phyloP scores from a whole-genome alignment of 2,797 vertebrate species.

The Sebastes umbrosus region DNA sequence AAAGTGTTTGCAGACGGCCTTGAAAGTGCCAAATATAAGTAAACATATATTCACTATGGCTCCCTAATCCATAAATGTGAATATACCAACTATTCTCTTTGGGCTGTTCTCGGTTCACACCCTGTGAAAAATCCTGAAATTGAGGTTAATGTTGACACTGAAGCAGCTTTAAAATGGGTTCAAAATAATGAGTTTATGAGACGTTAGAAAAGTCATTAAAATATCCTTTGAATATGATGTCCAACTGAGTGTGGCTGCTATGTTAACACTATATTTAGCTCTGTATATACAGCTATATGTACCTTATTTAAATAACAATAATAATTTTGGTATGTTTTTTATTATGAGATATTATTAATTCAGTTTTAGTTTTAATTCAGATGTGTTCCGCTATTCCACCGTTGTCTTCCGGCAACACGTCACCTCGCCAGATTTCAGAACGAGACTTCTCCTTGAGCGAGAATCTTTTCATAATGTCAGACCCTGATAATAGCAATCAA shows the following conservation, averaged over 20 bases:
- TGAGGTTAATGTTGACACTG: constrained; percentile 45
- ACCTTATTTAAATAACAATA: not conserved
- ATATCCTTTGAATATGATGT: constrained; percentile 30
- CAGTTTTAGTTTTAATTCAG: too few relatives aligned
- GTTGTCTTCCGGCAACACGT: too few relatives aligned
- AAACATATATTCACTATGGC: not conserved
- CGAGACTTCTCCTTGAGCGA: too few relatives aligned
- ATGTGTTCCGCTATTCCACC: too few relatives aligned
- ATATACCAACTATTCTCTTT: constrained; percentile 1
- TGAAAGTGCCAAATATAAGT: constrained; percentile 10
- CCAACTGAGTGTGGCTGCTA: not conserved
- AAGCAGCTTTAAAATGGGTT: constrained; percentile 36
- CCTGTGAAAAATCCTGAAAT: constrained; percentile 19
- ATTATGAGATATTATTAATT: too few relatives aligned
- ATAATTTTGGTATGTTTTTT: not conserved
- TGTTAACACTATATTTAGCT: not conserved
- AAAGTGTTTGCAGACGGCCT: constrained; percentile 34
- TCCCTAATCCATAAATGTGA: constrained; percentile 30
- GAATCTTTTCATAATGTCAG: too few relatives aligned
- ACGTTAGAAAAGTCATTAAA: constrained; percentile 3
- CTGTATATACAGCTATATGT: not conserved
- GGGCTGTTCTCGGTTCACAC: constrained; percentile 11
- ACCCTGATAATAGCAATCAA: too few relatives aligned
- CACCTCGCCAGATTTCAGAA: too few relatives aligned
- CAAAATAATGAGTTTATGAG: constrained; percentile 1